Percentiles rank a stretch among this genome's conserved stretches.
Conservation (phyloP, 2,113 vertebrate genomes). For the Bubo blakistoni region DNA sequence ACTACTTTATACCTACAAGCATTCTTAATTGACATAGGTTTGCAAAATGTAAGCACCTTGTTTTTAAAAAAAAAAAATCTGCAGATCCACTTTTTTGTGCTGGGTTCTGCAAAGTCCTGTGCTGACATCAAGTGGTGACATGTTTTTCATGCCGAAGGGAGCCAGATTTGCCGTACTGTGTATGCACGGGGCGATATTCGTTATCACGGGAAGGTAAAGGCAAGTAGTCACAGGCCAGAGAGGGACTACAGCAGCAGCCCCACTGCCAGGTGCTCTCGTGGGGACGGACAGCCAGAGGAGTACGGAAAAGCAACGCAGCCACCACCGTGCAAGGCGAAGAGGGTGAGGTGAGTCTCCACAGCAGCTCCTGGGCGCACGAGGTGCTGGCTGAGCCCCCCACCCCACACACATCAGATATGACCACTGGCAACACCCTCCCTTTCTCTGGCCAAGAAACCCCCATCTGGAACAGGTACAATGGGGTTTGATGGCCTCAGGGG, state of each 20-base stretch:
- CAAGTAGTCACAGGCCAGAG: too few relatives aligned
- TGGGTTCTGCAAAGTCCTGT: neutral
- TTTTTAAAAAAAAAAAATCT: neutral
- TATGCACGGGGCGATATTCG: rapidly evolving
- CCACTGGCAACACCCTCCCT: neutral
- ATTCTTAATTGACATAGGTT: neutral
- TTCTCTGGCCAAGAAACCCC: neutral
- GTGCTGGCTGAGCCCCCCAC: neutral
- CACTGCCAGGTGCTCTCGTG: rapidly evolving
- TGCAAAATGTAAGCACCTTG: neutral
- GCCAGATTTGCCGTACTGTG: neutral
- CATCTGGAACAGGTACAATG: neutral
- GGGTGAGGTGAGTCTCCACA: neutral
- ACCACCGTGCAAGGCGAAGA: rapidly evolving
- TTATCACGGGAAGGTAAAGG: rapidly evolving
- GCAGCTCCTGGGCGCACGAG: rapidly evolving
- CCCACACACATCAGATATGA: neutral
- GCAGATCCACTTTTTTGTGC: neutral
- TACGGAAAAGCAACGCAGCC: neutral
- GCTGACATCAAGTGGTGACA: slow-evolving; percentile 58
- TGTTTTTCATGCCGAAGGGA: neutral
- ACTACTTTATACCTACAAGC: neutral
- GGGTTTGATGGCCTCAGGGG: neutral
- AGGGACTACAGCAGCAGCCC: neutral
- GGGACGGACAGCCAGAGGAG: neutral